Conservation (phyloP, 2,113 vertebrate genomes). For the Pao palembangensis region DNA sequence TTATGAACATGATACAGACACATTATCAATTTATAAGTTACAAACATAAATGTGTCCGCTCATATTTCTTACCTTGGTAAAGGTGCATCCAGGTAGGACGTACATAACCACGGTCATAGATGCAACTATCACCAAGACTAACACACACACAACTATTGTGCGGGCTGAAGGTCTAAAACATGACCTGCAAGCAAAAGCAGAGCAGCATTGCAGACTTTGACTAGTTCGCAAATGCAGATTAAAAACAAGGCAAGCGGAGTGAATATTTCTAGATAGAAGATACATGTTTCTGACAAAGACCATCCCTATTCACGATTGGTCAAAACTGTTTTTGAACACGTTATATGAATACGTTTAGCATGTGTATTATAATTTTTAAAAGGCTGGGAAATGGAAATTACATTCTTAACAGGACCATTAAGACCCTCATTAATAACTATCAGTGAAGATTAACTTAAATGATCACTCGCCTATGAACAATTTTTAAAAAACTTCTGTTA, state of each 20-base stretch:
- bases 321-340: too few species aligned
- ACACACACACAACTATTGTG: constrained; percentile 78
- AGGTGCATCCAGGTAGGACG: constrained; percentile 88
- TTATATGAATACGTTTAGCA: too few species aligned
- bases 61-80: constrained; percentile 80
- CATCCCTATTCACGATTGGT: too few species aligned
- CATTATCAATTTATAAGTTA: too few species aligned
- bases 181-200: constrained; percentile 39
- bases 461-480: too few species aligned
- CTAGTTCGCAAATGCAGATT: background rate
- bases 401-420: too few species aligned
- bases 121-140: constrained; percentile 78
- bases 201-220: background rate
- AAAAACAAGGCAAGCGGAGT: background rate
- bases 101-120: constrained; percentile 85
- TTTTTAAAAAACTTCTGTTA: too few species aligned
- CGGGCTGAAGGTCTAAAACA: constrained; percentile 80
- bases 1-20: background rate
- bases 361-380: too few species aligned
- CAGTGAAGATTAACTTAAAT: too few species aligned
- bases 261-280: background rate
- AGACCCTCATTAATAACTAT: too few species aligned
- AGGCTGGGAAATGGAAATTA: too few species aligned
- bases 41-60: background rate
- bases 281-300: background rate